Percentiles rank a stretch among this genome's conserved stretches.
Evolutionary conservation across 1,140 invertebrate species (phyloP).

Genomic region (Scaptomyza hsui): DNA sequence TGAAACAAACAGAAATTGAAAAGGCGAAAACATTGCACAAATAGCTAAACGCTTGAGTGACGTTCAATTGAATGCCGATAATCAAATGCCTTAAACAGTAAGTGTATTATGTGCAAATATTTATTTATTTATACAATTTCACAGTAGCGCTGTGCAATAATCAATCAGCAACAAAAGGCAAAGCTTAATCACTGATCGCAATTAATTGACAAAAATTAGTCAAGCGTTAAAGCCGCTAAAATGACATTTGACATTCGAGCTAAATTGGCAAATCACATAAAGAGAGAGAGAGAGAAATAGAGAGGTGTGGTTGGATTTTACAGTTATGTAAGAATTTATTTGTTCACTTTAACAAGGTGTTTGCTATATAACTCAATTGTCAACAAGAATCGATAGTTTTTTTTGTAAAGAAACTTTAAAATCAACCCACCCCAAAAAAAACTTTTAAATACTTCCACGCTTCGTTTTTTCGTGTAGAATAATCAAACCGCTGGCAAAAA

Average conservation of each 20-base stretch:
- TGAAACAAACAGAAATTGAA: slow-evolving; percentile 24
- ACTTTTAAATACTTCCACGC: too few species aligned
- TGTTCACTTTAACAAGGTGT: too few species aligned
- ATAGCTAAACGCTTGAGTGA: slow-evolving; percentile 60
- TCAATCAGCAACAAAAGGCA: slow-evolving; percentile 43
- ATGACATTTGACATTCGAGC: slow-evolving; percentile 41
- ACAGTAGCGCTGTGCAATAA: slow-evolving; percentile 54
- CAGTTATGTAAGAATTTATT: too few species aligned
- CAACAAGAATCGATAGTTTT: too few species aligned
- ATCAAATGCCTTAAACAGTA: slow-evolving; percentile 24
- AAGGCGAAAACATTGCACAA: slow-evolving; percentile 43
- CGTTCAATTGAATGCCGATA: slow-evolving; percentile 37
- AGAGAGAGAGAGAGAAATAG: too few species aligned
- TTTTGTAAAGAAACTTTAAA: neutral
- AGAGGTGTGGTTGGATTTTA: slow-evolving; percentile 54
- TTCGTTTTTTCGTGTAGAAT: slow-evolving; percentile 7
- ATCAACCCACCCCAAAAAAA: neutral
- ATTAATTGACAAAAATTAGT: slow-evolving; percentile 32
- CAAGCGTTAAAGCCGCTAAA: slow-evolving; percentile 56
- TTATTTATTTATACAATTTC: slow-evolving; percentile 53
- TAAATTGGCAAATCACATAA: neutral
- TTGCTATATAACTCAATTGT: too few species aligned
- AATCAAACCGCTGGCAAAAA: slow-evolving; percentile 14
- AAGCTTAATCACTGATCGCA: slow-evolving; percentile 39
- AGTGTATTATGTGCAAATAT: slow-evolving; percentile 23